Evolutionary conservation across 2,113 vertebrate species (phyloP), one percentile per base, ranked within the genome.

Genomic region (Falco punctatus): DNA sequence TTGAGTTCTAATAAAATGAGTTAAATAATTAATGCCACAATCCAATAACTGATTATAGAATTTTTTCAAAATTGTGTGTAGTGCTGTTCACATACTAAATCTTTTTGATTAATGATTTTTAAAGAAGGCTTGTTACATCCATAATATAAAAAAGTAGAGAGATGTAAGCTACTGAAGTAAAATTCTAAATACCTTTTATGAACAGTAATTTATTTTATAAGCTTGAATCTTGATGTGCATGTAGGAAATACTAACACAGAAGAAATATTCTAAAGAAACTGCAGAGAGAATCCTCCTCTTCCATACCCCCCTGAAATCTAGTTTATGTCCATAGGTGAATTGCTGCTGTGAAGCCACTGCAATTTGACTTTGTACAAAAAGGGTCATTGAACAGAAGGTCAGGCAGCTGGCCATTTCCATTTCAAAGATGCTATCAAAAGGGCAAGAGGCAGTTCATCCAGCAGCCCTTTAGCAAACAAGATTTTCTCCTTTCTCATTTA

Each of bases 401-500:
- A 97, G 98, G 98, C 99, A 99, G 99, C 99, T 99, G 99, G 98
- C 98, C 98, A 99, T 99, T 99, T 99, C 99, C 99, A 99, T 99
- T 99, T 99, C 98, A 99, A 99, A 99, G 99, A 98, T 98, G 97
- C 98, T 98, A 98, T 98, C 98, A 98, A 98, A 98, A 98, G 98
- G 98, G 98, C 98, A 98, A 98, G 98, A 98, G 98, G 98, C 98
- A 98, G 98, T 98, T 98, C 98, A 98, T 98, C 98, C 98, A 95
- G 97, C 97, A 98, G 97, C 97, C 98, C 98, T 98, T 98, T 98
- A 98, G 97, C 98, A 98, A 98, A 98, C 98, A 98, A 98, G 98
- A 98, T 98, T 98, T 98, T 98, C 98, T 98, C 98, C 97, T 97
- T 98, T 98, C 98, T 98, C 98, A 94, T 98, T 98, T 98, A 98